These are phyloP conservation scores for Rhinophrynus dorsalis DNA, from an alignment of 2,797 vertebrate genomes.

Conservation along the genomic window DNA sequence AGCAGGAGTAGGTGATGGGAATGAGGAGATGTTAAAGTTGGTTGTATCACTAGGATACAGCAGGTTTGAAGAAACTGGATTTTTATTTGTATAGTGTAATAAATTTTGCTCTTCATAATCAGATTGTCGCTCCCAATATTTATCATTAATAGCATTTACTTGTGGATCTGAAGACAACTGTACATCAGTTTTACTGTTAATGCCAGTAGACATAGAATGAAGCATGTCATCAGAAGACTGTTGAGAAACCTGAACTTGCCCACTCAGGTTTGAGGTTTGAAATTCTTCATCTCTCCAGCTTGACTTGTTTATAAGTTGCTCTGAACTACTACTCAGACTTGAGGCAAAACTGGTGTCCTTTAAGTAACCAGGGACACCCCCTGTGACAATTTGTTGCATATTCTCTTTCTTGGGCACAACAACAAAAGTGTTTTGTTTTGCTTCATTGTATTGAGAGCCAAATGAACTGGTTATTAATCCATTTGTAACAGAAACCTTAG, in stretches of 20 bases:
- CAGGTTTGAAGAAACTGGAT: not conserved
- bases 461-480: slow-evolving; percentile 41
- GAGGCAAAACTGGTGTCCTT: not conserved
- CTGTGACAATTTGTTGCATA: rapidly evolving
- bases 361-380: not conserved
- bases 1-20: not conserved
- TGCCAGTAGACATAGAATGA: too few species aligned
- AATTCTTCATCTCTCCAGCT: not conserved
- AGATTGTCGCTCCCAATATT: not conserved
- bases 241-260: not conserved
- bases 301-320: not conserved
- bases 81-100: not conserved
- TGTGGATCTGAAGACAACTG: too few species aligned
- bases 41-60: not conserved
- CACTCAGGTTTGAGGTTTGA: not conserved
- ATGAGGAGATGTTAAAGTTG: slow-evolving; percentile 35
- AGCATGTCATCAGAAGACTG: not conserved
- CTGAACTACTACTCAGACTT: not conserved
- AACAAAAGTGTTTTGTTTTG: slow-evolving; percentile 61
- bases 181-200: not conserved
- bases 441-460: slow-evolving; percentile 56
- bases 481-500: slow-evolving; percentile 27
- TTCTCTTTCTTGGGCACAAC: slow-evolving; percentile 63
- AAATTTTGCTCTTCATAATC: not conserved
- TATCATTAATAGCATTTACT: not conserved